A percentile compares a stretch with the other conserved stretches of the same genome.
Conservation (phyloP, 2,113 vertebrate species). For the Guaruba guarouba region DNA sequence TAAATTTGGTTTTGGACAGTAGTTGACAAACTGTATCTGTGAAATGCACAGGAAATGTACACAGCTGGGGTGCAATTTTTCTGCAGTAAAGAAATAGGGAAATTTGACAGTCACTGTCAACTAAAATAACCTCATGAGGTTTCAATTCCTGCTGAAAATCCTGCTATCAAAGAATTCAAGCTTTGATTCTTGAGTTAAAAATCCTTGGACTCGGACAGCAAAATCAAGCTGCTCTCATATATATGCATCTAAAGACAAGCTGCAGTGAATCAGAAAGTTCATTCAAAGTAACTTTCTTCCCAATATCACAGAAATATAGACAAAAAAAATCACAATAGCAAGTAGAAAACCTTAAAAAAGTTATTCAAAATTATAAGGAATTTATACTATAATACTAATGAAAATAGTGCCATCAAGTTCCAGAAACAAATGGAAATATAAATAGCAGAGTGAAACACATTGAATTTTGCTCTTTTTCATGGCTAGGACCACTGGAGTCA, state of each 20-base stretch:
- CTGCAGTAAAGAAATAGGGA: background rate
- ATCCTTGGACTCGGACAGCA: background rate
- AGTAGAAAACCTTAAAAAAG: background rate
- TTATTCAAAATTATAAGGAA: background rate
- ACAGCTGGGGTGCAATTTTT: background rate
- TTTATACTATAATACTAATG: background rate
- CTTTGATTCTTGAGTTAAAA: background rate
- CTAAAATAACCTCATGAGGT: background rate
- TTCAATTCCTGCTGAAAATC: background rate
- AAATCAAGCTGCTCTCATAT: background rate
- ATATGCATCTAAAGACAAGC: background rate
- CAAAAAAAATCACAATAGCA: background rate
- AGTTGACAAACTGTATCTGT: background rate
- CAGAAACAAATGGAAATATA: background rate
- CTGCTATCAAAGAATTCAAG: background rate
- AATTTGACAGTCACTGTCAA: background rate
- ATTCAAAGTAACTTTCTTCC: background rate
- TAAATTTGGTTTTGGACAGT: background rate
- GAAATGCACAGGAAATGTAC: background rate
- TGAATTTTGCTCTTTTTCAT: background rate
- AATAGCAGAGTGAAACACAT: background rate
- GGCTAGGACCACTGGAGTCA: background rate
- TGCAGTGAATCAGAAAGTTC: background rate
- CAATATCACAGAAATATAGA: background rate
- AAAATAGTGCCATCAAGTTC: background rate